Evolutionary conservation across 2,888 invertebrate genomes (phyloP), one percentile per base, ranked within the genome.

Genomic region (Limnephilus lunatus): DNA sequence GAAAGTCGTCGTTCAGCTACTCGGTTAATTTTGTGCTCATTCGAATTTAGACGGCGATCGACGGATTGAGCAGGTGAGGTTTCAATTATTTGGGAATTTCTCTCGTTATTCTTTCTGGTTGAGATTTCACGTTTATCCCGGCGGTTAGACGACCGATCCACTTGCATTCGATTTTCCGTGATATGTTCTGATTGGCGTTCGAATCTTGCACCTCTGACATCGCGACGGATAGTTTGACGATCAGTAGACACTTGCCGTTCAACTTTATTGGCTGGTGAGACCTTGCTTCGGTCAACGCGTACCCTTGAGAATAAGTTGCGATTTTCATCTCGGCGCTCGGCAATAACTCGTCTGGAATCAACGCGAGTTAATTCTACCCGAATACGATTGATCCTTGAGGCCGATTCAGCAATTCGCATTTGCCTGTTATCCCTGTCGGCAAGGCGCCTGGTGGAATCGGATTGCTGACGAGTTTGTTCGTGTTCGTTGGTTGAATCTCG

Each of bases 61-160:
- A 30, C 30, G 39, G 89, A 89, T 81, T 81, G 82, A 68, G 68
- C 5, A 30, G 3, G 89, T 15, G 83, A 32, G 14, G 25, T 48
- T 9, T 48, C n/a, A 39, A 44, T 86, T 86, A 48, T 39, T 86
- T 44, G 15, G 48, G 39, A n/a, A 44, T 35, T 44, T 12, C 30
- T 39, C 44, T 32, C 88, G 14, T 35, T 44, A 83, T 83, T 83
- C 19, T 9, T 83, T 48, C 83, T 30, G 2, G 44, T n/a, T 80
- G 91, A 88, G 30, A 83, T 91, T 91, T 91, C 91, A 32, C 89
- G 83, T 53, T 83, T 68, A 35, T 91, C 91, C 3, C 82, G 88
- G 19, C 89, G 91, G 32, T 39, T 87, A 30, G 39, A 80, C 11
- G 32, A 32, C 12, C 88, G 88, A 31, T 31, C 68, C 25, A 32